Base-by-base conservation (phyloP, 2,888 invertebrate species). In the Drosophila quinaria region DNA sequence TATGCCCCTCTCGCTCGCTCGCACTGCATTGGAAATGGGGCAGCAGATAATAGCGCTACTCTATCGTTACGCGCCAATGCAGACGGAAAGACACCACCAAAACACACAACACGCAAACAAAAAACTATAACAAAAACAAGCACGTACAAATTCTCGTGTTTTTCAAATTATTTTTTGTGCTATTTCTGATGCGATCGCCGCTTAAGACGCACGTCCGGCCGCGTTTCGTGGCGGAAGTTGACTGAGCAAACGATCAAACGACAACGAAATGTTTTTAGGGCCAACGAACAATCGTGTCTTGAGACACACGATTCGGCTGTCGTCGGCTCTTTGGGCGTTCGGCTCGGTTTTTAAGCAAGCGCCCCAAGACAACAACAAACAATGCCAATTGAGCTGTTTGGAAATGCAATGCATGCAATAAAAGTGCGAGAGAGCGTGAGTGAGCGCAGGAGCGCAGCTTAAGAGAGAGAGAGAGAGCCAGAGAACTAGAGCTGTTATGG, bases 171-270 rank as follows among this genome's bases (percentile, higher is more conserved):
- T 39, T 13, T 35, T 35, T 42, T 33, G 9, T 47, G 39, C 25
- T 15, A 8, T 10, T 10, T 10, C 19, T 37, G 46, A 35, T 47
- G 17, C 71, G 69, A 72, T 68, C 65, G 58, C 17, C 29, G 58
- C 42, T 70, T 56, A 66, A 78, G 70, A 67, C 81, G 69, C 82
- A 86, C 90, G 91, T 90, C 92, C 90, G 89, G 87, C 80, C 90
- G 88, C 89, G 81, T 89, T 89, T 91, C 90, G 90, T 90, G 87
- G 81, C 90, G 86, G 88, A 92, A 91, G 87, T 91, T 81, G 90
- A 92, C 92, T 92, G 84, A 92, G 78, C 86, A 78, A 81, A 78
- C 55, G 71, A 46, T 79, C 67, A n/a, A n/a, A 3, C 62, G 59
- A 55, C 56, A 37, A 66, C 70, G 22, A 44, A 66, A 25, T 56